Conservation (phyloP, 2,888 invertebrate genomes). For the Diarsia brunnea region DNA sequence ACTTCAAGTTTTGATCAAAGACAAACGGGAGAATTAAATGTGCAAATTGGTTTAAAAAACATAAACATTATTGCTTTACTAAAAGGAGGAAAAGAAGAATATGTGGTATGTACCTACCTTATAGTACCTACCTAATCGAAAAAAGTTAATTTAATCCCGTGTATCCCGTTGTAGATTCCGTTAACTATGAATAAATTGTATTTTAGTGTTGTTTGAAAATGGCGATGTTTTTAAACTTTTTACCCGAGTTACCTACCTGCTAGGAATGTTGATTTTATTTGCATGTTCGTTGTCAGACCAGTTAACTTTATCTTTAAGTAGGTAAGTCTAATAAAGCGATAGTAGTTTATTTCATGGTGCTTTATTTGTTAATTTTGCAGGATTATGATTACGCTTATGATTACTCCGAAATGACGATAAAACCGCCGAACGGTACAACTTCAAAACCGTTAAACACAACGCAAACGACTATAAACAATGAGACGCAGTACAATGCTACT, state of each 20-base stretch:
- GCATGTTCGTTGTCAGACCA: neutral
- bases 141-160: neutral
- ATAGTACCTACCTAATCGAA: neutral
- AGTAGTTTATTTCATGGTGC: constrained; percentile 36
- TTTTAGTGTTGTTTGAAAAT: neutral
- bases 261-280: constrained; percentile 15
- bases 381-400: constrained; percentile 94
- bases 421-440: constrained; percentile 89
- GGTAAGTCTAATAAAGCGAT: neutral
- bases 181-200: neutral
- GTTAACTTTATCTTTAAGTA: neutral
- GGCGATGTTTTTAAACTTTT: neutral
- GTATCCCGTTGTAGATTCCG: neutral
- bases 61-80: constrained; percentile 93
- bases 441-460: constrained; percentile 82
- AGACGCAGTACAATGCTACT: constrained; percentile 71
- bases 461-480: constrained; percentile 65
- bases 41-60: constrained; percentile 95
- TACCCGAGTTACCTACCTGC: neutral
- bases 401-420: constrained; percentile 93
- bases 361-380: constrained; percentile 82
- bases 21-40: constrained; percentile 95
- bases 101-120: constrained; percentile 87
- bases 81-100: constrained; percentile 91
- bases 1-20: constrained; percentile 92